Evolutionary conservation across 2,797 vertebrate species (phyloP).

Genomic region (Paguma larvata): DNA sequence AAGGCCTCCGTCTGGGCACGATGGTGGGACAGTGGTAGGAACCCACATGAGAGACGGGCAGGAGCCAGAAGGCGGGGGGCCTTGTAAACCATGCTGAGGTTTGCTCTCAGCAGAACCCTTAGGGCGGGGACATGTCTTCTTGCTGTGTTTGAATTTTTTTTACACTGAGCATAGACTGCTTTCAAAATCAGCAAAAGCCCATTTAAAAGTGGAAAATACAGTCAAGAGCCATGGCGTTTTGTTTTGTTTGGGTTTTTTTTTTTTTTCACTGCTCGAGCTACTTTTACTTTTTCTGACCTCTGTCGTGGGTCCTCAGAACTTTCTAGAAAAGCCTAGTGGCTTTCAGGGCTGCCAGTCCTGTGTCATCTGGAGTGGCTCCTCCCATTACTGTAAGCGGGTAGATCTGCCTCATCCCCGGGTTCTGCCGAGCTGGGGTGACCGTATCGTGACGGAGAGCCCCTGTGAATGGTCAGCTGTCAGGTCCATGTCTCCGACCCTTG

Average conservation of each 20-base stretch:
- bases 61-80: background rate
- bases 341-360: background rate
- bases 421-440: background rate
- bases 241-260: background rate
- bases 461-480: background rate
- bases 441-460: background rate
- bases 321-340: background rate
- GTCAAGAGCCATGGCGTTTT: background rate
- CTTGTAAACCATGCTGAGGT: background rate
- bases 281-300: background rate
- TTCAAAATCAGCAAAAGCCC: conserved; percentile 18
- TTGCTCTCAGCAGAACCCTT: background rate
- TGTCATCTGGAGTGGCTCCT: background rate
- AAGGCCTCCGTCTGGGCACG: background rate
- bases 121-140: background rate
- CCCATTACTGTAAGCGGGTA: background rate
- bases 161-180: background rate
- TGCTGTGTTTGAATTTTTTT: background rate
- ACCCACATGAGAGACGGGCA: background rate
- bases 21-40: background rate
- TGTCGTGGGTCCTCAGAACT: background rate
- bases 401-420: background rate
- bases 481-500: background rate
- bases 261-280: background rate
- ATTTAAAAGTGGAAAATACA: background rate